These are phyloP conservation scores for Podarcis cretensis DNA, from an alignment of 2,113 vertebrate species.

Conservation along the genomic window DNA sequence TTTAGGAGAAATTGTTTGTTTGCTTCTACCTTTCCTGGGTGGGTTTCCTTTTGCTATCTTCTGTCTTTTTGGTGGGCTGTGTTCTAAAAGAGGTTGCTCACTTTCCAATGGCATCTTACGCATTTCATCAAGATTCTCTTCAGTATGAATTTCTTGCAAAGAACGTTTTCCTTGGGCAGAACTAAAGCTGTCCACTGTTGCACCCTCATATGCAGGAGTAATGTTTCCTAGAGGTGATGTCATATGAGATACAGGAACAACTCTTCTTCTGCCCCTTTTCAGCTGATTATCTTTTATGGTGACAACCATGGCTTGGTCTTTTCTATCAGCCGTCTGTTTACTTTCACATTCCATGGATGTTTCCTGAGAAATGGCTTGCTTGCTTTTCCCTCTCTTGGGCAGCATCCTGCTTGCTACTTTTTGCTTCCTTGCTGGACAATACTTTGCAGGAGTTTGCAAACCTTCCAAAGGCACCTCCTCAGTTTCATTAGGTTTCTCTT, in stretches of 20 bases:
- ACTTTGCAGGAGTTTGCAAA: neutral
- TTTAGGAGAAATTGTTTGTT: neutral
- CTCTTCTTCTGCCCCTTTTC: conserved; percentile 29
- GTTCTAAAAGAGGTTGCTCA: neutral
- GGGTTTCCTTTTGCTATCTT: accelerated
- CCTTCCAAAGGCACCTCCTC: neutral
- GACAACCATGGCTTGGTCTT: neutral
- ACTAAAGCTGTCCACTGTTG: neutral
- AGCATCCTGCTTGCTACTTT: accelerated
- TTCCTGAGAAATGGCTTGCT: neutral
- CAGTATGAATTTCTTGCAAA: neutral
- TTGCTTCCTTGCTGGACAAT: neutral
- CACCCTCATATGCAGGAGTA: conserved; percentile 19
- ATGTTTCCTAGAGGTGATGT: neutral
- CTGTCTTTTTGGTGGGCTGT: neutral
- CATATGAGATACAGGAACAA: neutral
- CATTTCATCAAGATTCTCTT: neutral
- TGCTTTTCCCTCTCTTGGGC: neutral
- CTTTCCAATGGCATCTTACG: neutral
- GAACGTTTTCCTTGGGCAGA: neutral
- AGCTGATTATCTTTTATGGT: conserved; percentile 3
- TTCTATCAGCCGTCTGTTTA: neutral
- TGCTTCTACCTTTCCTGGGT: neutral
- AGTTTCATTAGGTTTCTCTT: neutral
- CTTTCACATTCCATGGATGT: neutral